Base-by-base conservation (phyloP, 2,797 vertebrate species). In the Sphaeramia orbicularis region DNA sequence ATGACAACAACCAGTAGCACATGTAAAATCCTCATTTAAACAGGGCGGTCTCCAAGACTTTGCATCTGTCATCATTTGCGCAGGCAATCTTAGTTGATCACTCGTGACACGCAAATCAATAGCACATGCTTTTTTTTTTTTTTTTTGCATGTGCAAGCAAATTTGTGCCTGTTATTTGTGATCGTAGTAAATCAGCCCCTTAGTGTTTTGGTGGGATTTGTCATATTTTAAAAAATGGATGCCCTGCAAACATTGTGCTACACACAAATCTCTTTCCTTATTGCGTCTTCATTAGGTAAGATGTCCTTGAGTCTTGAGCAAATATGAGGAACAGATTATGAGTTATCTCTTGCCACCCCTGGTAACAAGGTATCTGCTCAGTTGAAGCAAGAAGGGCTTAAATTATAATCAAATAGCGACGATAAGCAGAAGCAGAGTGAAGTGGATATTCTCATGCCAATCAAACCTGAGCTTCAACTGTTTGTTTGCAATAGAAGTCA, bases 331-430 rank as follows among this genome's bases (percentile, higher is more conserved):
- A 73, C 78, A 71, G 63, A 84, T 81, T 72, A 74, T 63, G 62
- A 64, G 41, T 49, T 78, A 74, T 76, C 68, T 79, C 54, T 67
- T 59, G 32, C 48, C 68, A 65, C 54, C 65, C 64, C 72, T 73
- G 49, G 21, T 35, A 76, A 81, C 65, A 67, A 76, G 58, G 52
- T 74, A 53, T 71, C 56, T 30, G 64, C 48, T 81, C 79, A 57
- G 60, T 70, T 76, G 41, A 45, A 65, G 72, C 30, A 5, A 57
- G 58, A 48, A 38, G 13, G 37, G 66, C 69, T 77, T 79, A 81
- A 88, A 80, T 85, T 58, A 16, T 65, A 76, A 80, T 86, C 75
- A 87, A 86, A 81, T 10, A 79, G 53, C 51, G 37, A 27, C 44
- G 36, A 75, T 42, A 77, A 12, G 2, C 57, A 40, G 55, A 36